These are phyloP conservation scores for Tachysurus vachellii DNA, from an alignment of 2,113 vertebrate species.

Conservation along the genomic window DNA sequence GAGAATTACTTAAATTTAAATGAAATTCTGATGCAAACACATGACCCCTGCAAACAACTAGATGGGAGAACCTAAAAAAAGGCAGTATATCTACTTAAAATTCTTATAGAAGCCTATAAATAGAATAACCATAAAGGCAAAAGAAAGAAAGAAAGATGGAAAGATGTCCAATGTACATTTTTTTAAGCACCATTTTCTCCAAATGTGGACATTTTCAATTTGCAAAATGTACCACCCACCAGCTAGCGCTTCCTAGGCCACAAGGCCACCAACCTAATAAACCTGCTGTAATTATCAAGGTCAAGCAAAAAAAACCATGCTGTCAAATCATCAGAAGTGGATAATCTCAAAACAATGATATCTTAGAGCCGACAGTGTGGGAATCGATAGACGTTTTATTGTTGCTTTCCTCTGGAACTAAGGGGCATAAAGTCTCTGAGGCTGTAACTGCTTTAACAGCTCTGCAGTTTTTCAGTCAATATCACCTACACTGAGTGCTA, in stretches of 20 bases:
- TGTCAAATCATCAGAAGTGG: neutral
- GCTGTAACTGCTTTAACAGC: constrained; percentile 17
- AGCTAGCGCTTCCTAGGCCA: neutral
- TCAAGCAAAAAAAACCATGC: neutral
- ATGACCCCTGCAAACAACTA: too few relatives aligned
- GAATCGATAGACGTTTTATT: neutral
- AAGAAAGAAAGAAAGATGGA: too few relatives aligned
- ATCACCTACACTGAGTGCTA: neutral
- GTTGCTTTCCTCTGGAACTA: neutral
- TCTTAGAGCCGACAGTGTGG: neutral
- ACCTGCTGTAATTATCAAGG: neutral
- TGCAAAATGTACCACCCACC: neutral
- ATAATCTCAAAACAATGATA: neutral
- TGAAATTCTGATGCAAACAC: neutral
- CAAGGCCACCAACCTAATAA: too few relatives aligned
- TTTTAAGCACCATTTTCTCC: neutral
- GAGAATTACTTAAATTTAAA: neutral
- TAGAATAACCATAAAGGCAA: neutral
- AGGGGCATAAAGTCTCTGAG: neutral
- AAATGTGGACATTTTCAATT: neutral
- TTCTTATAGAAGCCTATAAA: neutral
- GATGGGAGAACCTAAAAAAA: too few relatives aligned
- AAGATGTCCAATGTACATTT: too few relatives aligned
- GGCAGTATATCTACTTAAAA: neutral
- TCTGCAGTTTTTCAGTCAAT: neutral